These are phyloP conservation scores for Mustela lutreola DNA, from an alignment of 2,113 vertebrate species.

Conservation along the genomic window DNA sequence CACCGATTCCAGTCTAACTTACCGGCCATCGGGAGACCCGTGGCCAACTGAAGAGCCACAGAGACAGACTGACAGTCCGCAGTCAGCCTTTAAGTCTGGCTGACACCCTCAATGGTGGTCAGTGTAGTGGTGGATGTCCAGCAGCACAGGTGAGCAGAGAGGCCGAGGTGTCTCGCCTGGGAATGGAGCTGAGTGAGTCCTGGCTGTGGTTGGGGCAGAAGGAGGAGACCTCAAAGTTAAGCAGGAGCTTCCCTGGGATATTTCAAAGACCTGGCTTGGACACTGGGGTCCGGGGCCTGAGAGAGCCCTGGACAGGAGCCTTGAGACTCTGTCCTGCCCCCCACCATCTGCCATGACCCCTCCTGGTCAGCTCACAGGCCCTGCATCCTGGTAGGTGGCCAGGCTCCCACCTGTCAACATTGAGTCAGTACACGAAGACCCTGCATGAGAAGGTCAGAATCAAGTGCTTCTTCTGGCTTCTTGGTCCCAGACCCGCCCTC, in stretches of 20 bases:
- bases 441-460: neutral
- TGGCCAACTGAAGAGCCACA: neutral
- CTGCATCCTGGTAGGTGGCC: rapidly evolving
- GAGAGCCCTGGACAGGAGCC: neutral
- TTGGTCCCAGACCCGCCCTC: neutral
- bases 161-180: neutral
- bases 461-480: neutral
- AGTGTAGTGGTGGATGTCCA: neutral
- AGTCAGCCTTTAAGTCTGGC: neutral
- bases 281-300: too few species aligned
- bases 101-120: neutral
- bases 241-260: neutral
- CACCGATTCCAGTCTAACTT: neutral
- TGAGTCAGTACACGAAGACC: neutral
- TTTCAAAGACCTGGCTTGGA: neutral
- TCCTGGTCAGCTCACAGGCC: neutral
- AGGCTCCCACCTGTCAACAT: neutral
- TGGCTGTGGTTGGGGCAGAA: neutral
- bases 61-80: neutral
- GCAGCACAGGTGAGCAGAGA: too few species aligned
- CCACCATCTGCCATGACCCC: neutral
- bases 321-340: neutral
- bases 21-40: neutral
- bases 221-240: neutral
- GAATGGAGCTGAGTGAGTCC: neutral